phyloP scores from a whole-genome alignment of 2,888 invertebrate species.

The Caenorhabditis becei region DNA sequence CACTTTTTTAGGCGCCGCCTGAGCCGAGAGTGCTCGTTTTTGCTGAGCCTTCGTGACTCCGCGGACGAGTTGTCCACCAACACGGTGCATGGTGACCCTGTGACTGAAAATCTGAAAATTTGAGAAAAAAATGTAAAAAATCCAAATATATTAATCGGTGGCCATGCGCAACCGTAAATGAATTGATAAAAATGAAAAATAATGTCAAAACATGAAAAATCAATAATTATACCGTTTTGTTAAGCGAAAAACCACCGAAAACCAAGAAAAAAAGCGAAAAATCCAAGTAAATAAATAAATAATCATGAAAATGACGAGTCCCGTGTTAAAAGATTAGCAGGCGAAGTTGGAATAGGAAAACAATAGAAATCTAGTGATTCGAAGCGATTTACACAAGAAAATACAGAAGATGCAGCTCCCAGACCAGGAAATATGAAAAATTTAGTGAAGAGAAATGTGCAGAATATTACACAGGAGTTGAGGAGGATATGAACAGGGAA shows the following conservation, averaged over 20 bases:
- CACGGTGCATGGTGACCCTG: constrained; percentile 70
- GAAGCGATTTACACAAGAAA: no score
- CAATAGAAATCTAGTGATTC: no score
- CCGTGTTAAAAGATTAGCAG: no score
- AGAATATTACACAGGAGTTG: constrained; percentile 30
- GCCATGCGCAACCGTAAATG: background rate
- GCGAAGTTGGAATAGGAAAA: no score
- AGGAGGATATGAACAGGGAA: constrained; percentile 43
- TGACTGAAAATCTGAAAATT: constrained; percentile 19
- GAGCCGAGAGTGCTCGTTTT: constrained; percentile 60
- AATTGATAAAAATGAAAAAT: background rate
- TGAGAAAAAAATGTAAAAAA: background rate
- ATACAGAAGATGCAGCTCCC: no score
- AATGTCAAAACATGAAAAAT: background rate
- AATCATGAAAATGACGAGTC: no score
- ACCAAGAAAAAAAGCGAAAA: background rate
- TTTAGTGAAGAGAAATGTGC: constrained; percentile 10
- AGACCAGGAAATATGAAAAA: no score
- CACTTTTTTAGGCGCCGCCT: constrained; percentile 77
- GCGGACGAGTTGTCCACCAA: constrained; percentile 64
- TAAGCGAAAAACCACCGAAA: background rate
- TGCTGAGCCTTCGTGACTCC: constrained; percentile 55
- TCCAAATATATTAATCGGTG: background rate
- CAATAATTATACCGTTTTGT: constrained; percentile 16
- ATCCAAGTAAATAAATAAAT: background rate